phyloP scores from a whole-genome alignment of 2,888 invertebrate genomes.

The Ichneumon xanthorius region DNA sequence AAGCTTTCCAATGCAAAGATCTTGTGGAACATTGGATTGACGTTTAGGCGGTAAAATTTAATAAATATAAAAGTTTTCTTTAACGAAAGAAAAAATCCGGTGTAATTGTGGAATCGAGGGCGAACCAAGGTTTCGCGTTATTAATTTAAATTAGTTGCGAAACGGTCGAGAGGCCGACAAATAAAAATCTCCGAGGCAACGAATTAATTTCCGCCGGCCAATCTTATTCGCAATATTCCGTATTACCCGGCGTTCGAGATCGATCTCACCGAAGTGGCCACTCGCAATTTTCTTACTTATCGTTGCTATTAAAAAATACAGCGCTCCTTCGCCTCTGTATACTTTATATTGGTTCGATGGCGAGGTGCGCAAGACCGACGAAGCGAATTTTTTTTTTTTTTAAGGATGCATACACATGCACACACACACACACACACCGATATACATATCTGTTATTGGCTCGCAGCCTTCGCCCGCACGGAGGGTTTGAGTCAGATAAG shows the following conservation, averaged over 20 bases:
- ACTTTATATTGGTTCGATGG: background rate
- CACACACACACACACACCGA: background rate
- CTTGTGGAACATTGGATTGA: background rate
- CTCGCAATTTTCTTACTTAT: background rate
- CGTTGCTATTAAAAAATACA: background rate
- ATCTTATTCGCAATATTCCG: constrained; percentile 28
- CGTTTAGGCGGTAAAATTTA: background rate
- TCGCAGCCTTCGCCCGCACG: constrained; percentile 17
- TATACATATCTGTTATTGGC: constrained; percentile 39
- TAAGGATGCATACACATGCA: background rate
- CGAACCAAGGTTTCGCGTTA: background rate
- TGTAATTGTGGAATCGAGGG: background rate
- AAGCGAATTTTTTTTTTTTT: constrained; percentile 4
- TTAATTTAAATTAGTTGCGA: constrained; percentile 21
- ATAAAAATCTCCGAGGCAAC: background rate
- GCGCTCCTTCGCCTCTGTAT: background rate
- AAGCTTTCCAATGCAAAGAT: background rate
- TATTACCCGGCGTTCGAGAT: background rate
- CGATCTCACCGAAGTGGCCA: background rate
- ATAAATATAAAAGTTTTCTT: background rate
- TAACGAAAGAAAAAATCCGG: background rate
- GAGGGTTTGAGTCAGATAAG: constrained; percentile 43
- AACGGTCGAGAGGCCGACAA: background rate
- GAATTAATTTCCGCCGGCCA: constrained; percentile 19
- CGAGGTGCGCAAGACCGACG: background rate